These are phyloP conservation scores for Molossus alvarezi DNA, from an alignment of 2,797 vertebrate genomes.

Conservation along the genomic window DNA sequence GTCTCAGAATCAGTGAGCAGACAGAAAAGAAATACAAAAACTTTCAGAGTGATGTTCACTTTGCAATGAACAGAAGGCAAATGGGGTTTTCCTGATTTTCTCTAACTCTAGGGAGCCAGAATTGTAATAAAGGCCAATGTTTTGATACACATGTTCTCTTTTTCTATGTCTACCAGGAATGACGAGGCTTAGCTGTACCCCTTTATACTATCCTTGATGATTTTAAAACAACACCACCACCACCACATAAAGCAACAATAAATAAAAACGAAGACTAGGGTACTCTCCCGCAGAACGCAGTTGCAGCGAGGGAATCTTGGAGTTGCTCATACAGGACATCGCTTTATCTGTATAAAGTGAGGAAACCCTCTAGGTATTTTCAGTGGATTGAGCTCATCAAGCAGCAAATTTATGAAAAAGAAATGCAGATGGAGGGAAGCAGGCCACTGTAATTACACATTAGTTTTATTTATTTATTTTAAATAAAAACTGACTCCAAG, in stretches of 20 bases:
- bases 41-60: neutral
- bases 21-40: neutral
- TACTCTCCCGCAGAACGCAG: slow-evolving; percentile 65
- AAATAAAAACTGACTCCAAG: slow-evolving; percentile 89
- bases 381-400: slow-evolving; percentile 70
- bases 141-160: neutral
- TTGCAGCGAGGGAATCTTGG: slow-evolving; percentile 69
- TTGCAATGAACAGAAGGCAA: slow-evolving; percentile 41
- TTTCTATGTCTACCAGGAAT: neutral
- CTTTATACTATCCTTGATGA: slow-evolving; percentile 55
- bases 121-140: neutral
- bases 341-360: slow-evolving; percentile 65
- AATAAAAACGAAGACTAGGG: slow-evolving; percentile 65
- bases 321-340: slow-evolving; percentile 52
- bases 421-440: slow-evolving; percentile 79
- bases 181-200: neutral
- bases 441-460: slow-evolving; percentile 87
- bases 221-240: neutral
- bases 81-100: neutral
- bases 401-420: slow-evolving; percentile 77
- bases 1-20: neutral
- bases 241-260: slow-evolving; percentile 70
- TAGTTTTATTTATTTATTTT: slow-evolving; percentile 77
- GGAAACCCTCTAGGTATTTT: slow-evolving; percentile 71
- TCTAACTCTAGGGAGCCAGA: slow-evolving; percentile 30